Evolutionary conservation across 2,113 vertebrate genomes (phyloP).

Genomic region (Pygoscelis antarcticus): DNA sequence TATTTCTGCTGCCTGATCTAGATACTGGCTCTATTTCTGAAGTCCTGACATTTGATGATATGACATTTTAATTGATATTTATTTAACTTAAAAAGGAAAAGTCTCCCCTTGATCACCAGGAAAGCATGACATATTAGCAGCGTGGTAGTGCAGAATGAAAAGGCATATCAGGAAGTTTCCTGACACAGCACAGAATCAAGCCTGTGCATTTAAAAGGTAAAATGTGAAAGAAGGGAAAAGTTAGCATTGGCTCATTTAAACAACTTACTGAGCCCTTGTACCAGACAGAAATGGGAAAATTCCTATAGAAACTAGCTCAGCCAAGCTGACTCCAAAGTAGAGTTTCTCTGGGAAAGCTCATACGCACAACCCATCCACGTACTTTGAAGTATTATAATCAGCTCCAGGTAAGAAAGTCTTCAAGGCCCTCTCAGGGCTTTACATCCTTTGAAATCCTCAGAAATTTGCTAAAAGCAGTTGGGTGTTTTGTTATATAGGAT

Average conservation of each 20-base stretch:
- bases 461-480: neutral
- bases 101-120: neutral
- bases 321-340: neutral
- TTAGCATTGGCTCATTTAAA: neutral
- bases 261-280: neutral
- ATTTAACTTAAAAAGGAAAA: neutral
- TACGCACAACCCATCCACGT: neutral
- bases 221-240: neutral
- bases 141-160: rapidly evolving
- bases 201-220: neutral
- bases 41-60: neutral
- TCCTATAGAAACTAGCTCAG: neutral
- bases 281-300: neutral
- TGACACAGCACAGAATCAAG: neutral
- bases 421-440: neutral
- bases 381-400: neutral
- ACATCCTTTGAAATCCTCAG: neutral
- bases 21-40: neutral
- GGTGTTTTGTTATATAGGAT: neutral
- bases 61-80: neutral
- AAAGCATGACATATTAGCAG: neutral
- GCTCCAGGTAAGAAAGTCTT: neutral
- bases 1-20: neutral
- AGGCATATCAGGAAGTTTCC: neutral
- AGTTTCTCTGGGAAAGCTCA: neutral